Base-by-base conservation (phyloP, 2,113 vertebrate genomes). In the Polypterus bichir region DNA sequence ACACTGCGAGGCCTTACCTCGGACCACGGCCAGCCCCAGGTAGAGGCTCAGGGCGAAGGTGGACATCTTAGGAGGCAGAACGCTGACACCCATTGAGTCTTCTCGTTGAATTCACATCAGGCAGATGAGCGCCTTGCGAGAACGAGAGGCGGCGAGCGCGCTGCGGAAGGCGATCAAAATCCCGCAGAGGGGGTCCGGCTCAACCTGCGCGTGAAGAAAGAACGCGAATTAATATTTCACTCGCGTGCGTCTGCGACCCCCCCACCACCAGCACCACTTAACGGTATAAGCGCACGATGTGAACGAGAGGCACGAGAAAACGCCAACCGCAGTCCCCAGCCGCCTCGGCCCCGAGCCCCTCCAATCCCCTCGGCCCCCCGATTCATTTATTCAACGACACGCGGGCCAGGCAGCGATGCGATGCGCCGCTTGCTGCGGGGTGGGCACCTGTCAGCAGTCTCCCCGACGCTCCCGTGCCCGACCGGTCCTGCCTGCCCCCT, bases 401-500 rank as follows among this genome's bases (percentile, higher is more conserved):
- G 52, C 52, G 7, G n/a, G 52, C 52, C 7, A 8, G 52, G 52
- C 52, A 53, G 7, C n/a, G 7, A 8, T 1, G n/a, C n/a, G n/a
- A n/a, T 1, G 27, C 27, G 27, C 27, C 27, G 27, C 27, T 27
- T 27, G 27, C 27, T 27, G 27, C 27, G 27, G 27, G 27, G 27
- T 27, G 27, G 27, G 27, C 27, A 27, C 27, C 27, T 27, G 27
- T 46, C 45, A 47, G 1, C 49, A n/a, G 48, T 10, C 3, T 3
- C 48, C 61, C 3, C 45, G 49, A 4, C 4, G 3, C 46, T 7
- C 45, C 8, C 45, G 6, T 11, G 48, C 44, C 57, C 45, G 53
- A 10, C n/a, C 60, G 64, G 52, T 62, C 63, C 47, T 51, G 59
- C 64, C 52, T 65, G 4, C 48, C 44, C 5, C 27, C 27, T 27